Conservation (phyloP, 2,888 invertebrate species). For the Acanthosepion esculentum region DNA sequence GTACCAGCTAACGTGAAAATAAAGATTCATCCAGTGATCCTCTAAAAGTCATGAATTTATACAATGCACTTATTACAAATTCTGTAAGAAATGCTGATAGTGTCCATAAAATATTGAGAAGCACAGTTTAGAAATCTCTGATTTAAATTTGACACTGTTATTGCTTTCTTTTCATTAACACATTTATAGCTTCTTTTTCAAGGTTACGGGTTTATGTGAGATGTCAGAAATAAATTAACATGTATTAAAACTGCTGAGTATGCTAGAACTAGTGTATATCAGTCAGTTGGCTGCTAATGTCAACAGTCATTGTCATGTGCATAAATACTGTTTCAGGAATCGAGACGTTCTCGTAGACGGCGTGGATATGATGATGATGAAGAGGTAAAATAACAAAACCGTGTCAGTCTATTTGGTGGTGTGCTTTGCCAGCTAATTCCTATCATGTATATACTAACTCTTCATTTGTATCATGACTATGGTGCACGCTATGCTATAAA, state of each 20-base stretch:
- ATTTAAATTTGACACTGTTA: not conserved
- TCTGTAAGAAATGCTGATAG: not conserved
- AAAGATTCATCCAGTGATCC: too few relatives aligned
- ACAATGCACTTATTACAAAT: not conserved
- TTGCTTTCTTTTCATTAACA: not conserved
- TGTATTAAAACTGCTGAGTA: not conserved
- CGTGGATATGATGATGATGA: conserved; percentile 47
- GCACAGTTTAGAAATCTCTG: not conserved
- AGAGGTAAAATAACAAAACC: conserved; percentile 40
- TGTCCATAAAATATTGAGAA: not conserved
- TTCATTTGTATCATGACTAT: conserved; percentile 34
- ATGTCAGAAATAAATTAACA: not conserved
- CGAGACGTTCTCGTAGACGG: conserved; percentile 46
- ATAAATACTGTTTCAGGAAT: conserved; percentile 48
- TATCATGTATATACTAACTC: conserved; percentile 41
- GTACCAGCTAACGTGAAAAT: too few relatives aligned
- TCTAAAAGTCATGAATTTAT: too few relatives aligned
- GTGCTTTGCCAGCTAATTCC: conserved; percentile 38
- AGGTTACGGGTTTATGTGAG: not conserved
- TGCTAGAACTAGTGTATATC: not conserved
- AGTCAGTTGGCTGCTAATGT: not conserved
- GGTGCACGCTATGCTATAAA: not conserved
- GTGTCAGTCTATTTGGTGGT: conserved; percentile 7
- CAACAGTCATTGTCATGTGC: not conserved
- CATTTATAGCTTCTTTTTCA: not conserved